Percentiles rank a stretch among this genome's conserved stretches.
Conservation (phyloP, 30 jellyfish, hydroid and myxozoan genomes). For the Aurelia aurita region DNA sequence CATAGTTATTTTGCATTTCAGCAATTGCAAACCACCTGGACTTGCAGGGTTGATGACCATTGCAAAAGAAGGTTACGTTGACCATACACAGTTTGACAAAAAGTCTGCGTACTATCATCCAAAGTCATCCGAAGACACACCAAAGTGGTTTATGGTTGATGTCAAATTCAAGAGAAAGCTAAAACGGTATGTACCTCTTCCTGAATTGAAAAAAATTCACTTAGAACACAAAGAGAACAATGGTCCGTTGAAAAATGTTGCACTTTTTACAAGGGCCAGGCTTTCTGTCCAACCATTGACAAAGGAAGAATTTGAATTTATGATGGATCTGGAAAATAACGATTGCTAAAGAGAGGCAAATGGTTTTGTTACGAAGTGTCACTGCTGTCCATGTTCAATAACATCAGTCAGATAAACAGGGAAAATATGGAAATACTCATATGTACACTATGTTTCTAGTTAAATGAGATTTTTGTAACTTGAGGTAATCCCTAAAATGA, state of each 20-base stretch:
- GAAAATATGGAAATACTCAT: no score
- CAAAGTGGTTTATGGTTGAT: constrained; percentile 97
- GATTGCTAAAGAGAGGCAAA: not conserved
- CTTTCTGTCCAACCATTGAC: constrained; percentile 93
- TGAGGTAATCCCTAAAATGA: no score
- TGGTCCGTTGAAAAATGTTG: constrained; percentile 84
- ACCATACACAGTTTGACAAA: constrained; percentile 89
- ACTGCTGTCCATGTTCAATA: no score
- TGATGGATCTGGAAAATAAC: constrained; percentile 31
- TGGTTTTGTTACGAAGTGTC: no score
- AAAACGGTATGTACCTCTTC: constrained; percentile 77
- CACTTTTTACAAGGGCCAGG: constrained; percentile 84
- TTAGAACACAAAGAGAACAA: constrained; percentile 69
- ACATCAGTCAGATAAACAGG: no score
- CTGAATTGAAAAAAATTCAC: constrained; percentile 71
- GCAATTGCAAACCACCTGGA: constrained; percentile 96
- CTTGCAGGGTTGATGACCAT: constrained; percentile 86
- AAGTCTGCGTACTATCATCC: constrained; percentile 83
- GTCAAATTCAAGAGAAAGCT: constrained; percentile 79
- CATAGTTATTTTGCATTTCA: constrained; percentile 2
- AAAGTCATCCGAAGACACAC: constrained; percentile 79
- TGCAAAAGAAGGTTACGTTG: constrained; percentile 93
- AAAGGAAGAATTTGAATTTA: constrained; percentile 85
- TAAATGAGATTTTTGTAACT: no score
- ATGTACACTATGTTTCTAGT: no score